Evolutionary conservation across 2,113 vertebrate genomes (phyloP).

Genomic region (Macroglossus sobrinus): DNA sequence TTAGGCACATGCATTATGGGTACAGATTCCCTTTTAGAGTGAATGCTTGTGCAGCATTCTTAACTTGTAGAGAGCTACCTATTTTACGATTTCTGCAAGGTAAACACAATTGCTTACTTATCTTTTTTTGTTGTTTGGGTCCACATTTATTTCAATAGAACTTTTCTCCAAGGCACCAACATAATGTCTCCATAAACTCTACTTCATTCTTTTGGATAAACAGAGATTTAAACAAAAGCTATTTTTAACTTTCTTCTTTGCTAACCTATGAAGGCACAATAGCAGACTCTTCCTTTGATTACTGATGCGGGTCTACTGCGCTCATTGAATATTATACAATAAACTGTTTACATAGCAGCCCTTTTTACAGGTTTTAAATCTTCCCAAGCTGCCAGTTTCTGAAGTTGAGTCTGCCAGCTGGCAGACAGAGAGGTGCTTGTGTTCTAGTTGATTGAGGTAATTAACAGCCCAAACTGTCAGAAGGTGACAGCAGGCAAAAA

Average conservation of each 20-base stretch:
- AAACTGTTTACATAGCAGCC: slow-evolving; percentile 87
- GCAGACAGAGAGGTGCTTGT: slow-evolving; percentile 88
- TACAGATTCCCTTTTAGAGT: background rate
- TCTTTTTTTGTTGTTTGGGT: background rate
- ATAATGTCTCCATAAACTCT: background rate
- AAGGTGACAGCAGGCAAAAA: slow-evolving; percentile 86
- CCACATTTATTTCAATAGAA: background rate
- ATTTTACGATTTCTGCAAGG: background rate
- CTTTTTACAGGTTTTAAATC: slow-evolving; percentile 89
- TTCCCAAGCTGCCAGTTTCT: slow-evolving; percentile 80
- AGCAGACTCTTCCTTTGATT: slow-evolving; percentile 78
- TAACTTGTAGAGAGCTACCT: background rate
- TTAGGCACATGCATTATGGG: background rate
- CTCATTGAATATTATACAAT: slow-evolving; percentile 80
- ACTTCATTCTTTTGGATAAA: background rate
- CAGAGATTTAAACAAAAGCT: slow-evolving; percentile 8
- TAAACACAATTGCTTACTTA: background rate
- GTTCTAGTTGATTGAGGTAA: slow-evolving; percentile 83
- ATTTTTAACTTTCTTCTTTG: slow-evolving; percentile 12
- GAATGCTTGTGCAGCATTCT: background rate
- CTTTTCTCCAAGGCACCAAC: background rate
- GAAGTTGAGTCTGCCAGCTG: slow-evolving; percentile 83
- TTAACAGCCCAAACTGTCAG: slow-evolving; percentile 85
- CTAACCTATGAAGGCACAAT: background rate
- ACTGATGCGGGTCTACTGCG: slow-evolving; percentile 68